phyloP scores from a whole-genome alignment of 2,888 invertebrate genomes.

The Catocala sponsa region DNA sequence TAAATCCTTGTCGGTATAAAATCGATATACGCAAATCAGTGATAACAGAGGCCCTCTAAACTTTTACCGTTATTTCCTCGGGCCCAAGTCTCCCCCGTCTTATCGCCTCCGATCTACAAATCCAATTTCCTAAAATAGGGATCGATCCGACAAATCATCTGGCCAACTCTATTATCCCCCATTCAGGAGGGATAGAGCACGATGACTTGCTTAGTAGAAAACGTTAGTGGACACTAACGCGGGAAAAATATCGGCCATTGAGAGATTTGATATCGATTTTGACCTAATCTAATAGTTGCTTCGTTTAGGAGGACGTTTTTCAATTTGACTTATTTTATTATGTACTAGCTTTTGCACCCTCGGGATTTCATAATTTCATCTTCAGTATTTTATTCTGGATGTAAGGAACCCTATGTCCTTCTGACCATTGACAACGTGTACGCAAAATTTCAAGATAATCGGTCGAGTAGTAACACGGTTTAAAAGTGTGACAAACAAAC shows the following conservation, averaged over 20 bases:
- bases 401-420: no score
- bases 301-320: background rate
- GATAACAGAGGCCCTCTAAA: slow-evolving; percentile 79
- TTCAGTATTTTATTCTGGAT: no score
- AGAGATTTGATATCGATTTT: slow-evolving; percentile 36
- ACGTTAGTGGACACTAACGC: slow-evolving; percentile 54
- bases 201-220: slow-evolving; percentile 62
- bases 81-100: slow-evolving; percentile 59
- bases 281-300: slow-evolving; percentile 20
- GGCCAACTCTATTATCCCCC: slow-evolving; percentile 80
- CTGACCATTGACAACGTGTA: no score
- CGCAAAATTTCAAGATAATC: no score
- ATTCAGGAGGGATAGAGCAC: slow-evolving; percentile 58
- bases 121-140: slow-evolving; percentile 89
- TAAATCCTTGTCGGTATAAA: slow-evolving; percentile 70
- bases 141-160: slow-evolving; percentile 88
- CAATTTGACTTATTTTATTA: background rate
- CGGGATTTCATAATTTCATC: no score
- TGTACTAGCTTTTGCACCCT: background rate
- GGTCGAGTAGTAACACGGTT: no score
- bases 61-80: slow-evolving; percentile 74
- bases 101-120: slow-evolving; percentile 87
- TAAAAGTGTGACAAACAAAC: no score
- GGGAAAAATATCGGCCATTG: slow-evolving; percentile 46
- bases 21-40: slow-evolving; percentile 86